Base-by-base conservation (phyloP, 2,797 vertebrate genomes). In the Betta splendens region DNA sequence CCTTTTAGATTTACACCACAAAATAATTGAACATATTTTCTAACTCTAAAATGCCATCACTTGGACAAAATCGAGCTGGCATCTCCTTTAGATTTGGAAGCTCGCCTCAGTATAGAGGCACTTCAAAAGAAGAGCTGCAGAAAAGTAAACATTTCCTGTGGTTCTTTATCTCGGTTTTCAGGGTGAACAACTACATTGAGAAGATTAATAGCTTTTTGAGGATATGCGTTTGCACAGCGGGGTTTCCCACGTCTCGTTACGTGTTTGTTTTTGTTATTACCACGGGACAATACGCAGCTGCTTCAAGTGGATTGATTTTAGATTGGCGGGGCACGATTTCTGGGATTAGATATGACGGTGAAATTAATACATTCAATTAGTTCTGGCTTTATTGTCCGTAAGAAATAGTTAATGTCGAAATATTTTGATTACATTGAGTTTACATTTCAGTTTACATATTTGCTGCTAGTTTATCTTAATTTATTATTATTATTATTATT, bases 251-350 rank as follows among this genome's bases (percentile, higher is more conserved):
- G 75, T 67, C 79, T 75, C 72, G 71, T 81, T 78, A 58, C 83
- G 73, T 90, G 88, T 92, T 91, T 90, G 89, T 90, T 89, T 92
- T 89, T 87, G 83, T 86, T 89, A 89, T 90, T 89, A 88, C 39
- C 57, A 76, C 47, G 71, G 80, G 84, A 91, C 91, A 88, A 91
- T 84, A 73, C 74, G 6, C 55, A 69, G 71, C 69, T 75, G 73
- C 49, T 55, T 70, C 77, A 61, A 77, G 64, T 75, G 69, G 71
- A 85, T 79, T 80, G 83, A 69, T 72, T 78, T 81, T 40, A 39
- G 37, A 80, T 80, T 64, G 73, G 46, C 60, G 60, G 43, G 45
- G 69, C 53, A 57, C 56, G 65, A 79, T 75, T 76, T 76, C 44
- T 42, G 25, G 28, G 68, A 64, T 71, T 70, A 76, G 6, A 46